phyloP scores from a whole-genome alignment of 1,140 invertebrate species.

The Pachyrhynchus sulphureomaculatus region DNA sequence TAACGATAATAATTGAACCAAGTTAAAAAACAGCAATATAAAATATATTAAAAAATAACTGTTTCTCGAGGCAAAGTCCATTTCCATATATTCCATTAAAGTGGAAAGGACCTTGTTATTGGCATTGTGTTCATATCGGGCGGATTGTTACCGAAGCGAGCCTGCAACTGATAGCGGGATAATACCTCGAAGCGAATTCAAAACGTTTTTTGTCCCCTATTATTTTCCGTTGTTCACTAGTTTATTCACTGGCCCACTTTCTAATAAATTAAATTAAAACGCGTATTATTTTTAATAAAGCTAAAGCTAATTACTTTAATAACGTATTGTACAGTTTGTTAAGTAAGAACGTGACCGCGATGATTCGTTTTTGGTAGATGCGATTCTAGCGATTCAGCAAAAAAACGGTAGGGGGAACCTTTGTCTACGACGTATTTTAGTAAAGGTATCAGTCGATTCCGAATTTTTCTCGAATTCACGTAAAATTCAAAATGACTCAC shows the following conservation, averaged over 20 bases:
- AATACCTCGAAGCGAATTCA: constrained; percentile 35
- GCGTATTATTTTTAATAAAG: too few relatives aligned
- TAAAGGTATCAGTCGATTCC: too few relatives aligned
- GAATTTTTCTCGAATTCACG: too few relatives aligned
- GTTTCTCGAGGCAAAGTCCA: constrained; percentile 5
- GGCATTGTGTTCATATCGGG: constrained; percentile 43
- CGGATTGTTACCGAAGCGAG: constrained; percentile 28
- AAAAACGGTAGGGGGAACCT: too few relatives aligned
- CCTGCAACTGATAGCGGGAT: constrained; percentile 44
- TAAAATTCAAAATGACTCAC: too few relatives aligned
- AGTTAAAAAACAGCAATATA: background rate
- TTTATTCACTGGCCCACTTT: constrained; percentile 31
- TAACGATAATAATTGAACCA: background rate
- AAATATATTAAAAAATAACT: background rate
- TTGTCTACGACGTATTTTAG: too few relatives aligned
- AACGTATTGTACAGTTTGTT: too few relatives aligned
- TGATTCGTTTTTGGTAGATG: too few relatives aligned
- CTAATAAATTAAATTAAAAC: constrained; percentile 23
- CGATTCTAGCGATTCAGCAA: too few relatives aligned
- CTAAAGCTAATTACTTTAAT: too few relatives aligned
- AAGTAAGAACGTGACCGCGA: too few relatives aligned
- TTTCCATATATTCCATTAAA: constrained; percentile 41
- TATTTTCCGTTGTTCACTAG: constrained; percentile 37
- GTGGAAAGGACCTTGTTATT: constrained; percentile 37
- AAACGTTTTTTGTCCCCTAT: constrained; percentile 36